Conservation (phyloP, 2,888 invertebrate genomes). For the Aphrophora alni region DNA sequence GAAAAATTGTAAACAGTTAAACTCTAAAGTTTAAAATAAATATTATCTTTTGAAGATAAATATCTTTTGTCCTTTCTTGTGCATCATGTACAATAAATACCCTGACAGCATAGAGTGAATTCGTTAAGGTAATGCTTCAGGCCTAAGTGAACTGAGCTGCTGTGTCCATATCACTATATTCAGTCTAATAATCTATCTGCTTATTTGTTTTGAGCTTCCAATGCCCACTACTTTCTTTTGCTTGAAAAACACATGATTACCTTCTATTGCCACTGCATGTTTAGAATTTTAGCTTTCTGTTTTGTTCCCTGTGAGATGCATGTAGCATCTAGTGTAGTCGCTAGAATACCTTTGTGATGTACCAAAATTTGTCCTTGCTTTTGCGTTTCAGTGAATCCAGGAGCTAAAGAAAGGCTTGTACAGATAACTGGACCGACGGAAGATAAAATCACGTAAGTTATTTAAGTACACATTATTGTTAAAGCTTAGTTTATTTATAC, state of each 20-base stretch:
- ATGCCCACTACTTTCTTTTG: neutral
- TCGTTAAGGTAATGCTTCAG: neutral
- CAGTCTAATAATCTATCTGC: too few species aligned
- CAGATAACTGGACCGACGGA: slow-evolving; percentile 95
- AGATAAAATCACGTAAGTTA: slow-evolving; percentile 87
- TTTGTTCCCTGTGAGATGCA: neutral
- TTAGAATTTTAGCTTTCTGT: neutral
- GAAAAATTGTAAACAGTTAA: too few species aligned
- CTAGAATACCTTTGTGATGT: neutral
- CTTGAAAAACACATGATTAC: neutral
- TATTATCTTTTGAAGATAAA: too few species aligned
- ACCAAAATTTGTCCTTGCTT: neutral
- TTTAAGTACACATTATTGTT: neutral
- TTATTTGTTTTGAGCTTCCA: neutral
- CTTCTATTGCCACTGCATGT: neutral
- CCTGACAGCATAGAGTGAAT: too few species aligned
- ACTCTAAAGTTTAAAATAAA: too few species aligned
- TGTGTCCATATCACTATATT: neutral
- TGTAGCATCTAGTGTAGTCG: neutral
- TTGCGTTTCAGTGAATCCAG: slow-evolving; percentile 81
- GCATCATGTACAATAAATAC: too few species aligned
- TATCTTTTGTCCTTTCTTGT: too few species aligned
- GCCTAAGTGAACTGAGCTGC: neutral
- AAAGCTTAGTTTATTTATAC: neutral
- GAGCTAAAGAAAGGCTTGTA: slow-evolving; percentile 92